These are phyloP conservation scores for Agrochola macilenta DNA, from an alignment of 2,888 invertebrate genomes.

Conservation along the genomic window DNA sequence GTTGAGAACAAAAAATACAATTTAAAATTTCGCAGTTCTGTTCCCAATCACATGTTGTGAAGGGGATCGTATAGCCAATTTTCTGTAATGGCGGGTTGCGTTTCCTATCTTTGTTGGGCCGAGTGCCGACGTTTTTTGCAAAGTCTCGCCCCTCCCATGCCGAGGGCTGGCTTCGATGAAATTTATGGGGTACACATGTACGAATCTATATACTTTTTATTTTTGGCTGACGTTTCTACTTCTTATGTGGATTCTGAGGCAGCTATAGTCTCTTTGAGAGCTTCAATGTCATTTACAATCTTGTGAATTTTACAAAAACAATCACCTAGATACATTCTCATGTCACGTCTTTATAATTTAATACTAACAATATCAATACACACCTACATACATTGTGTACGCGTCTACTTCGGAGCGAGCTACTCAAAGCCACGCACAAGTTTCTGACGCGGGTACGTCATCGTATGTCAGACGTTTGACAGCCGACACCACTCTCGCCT, in stretches of 20 bases:
- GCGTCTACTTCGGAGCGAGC: constrained; percentile 57
- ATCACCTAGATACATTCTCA: not conserved
- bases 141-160: constrained; percentile 80
- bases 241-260: constrained; percentile 26
- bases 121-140: constrained; percentile 88
- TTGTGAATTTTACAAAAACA: not conserved
- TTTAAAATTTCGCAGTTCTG: constrained; percentile 76
- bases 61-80: constrained; percentile 85
- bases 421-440: constrained; percentile 78
- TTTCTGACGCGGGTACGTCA: constrained; percentile 80
- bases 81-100: constrained; percentile 88
- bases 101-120: constrained; percentile 86
- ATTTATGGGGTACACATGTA: constrained; percentile 78
- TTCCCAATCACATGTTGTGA: constrained; percentile 72
- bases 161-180: constrained; percentile 74
- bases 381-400: constrained; percentile 47
- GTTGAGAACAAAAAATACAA: constrained; percentile 68
- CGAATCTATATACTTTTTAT: constrained; percentile 50
- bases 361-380: constrained; percentile 46
- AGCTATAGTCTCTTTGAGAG: not conserved
- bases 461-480: constrained; percentile 85
- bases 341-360: constrained; percentile 34
- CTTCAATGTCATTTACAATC: not conserved
- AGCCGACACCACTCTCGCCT: constrained; percentile 76
- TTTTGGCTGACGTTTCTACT: constrained; percentile 46